Evolutionary conservation across 2,888 invertebrate genomes (phyloP).

Genomic region (Portevinia maculata): DNA sequence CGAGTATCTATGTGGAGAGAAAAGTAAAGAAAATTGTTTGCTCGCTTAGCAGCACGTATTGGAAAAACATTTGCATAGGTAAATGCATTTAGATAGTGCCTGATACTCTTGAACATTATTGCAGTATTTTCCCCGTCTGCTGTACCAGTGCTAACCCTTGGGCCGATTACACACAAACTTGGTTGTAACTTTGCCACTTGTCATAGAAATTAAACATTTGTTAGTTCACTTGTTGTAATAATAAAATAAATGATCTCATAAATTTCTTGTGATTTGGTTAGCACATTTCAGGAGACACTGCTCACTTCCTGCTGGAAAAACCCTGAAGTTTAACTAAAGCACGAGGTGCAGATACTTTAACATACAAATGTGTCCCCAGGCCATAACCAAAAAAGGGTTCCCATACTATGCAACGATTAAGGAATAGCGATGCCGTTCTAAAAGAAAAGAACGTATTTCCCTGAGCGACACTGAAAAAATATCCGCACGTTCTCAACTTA

Average conservation of each 20-base stretch:
- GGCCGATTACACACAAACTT: background rate
- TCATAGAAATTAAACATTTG: too few species aligned
- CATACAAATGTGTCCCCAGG: too few species aligned
- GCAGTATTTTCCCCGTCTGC: conserved; percentile 15
- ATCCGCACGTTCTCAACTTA: background rate
- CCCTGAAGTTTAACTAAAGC: too few species aligned
- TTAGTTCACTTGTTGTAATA: background rate
- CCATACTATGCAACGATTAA: background rate
- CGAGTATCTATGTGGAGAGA: conserved; percentile 23
- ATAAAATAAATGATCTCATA: background rate
- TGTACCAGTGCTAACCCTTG: background rate
- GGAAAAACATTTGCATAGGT: conserved; percentile 68
- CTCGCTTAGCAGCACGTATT: conserved; percentile 59
- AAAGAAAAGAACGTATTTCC: background rate
- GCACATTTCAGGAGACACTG: too few species aligned
- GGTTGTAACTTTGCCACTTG: conserved; percentile 5
- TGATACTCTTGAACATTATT: conserved; percentile 35
- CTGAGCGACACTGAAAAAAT: background rate
- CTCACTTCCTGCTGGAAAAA: too few species aligned
- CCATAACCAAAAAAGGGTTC: too few species aligned
- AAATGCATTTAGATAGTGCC: conserved; percentile 51
- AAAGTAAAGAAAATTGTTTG: conserved; percentile 61
- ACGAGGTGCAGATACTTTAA: too few species aligned
- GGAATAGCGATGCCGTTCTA: background rate
- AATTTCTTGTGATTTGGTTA: too few species aligned